Conservation (phyloP, 2,888 invertebrate species). For the Tridacna gigas region DNA sequence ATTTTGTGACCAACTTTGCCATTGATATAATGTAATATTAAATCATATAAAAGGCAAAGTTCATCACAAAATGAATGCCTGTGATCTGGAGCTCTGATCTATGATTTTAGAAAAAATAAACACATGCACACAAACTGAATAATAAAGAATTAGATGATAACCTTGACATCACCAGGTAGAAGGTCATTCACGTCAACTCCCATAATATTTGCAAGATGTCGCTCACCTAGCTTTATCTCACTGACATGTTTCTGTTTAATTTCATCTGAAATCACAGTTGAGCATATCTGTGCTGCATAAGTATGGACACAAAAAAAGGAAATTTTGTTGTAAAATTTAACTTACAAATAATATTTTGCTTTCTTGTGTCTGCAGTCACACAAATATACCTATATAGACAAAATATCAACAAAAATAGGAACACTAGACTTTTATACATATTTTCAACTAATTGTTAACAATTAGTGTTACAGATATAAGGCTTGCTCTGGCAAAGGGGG, state of each 20-base stretch:
- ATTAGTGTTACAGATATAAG: too few species aligned
- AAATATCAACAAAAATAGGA: too few species aligned
- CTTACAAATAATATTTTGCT: not conserved
- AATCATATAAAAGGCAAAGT: too few species aligned
- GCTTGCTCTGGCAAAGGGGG: too few species aligned
- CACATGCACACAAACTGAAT: too few species aligned
- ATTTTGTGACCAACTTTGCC: too few species aligned
- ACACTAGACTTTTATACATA: too few species aligned
- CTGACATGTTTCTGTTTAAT: slow-evolving; percentile 92
- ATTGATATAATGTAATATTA: too few species aligned
- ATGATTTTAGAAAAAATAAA: too few species aligned
- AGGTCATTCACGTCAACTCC: slow-evolving; percentile 94
- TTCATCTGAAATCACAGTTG: slow-evolving; percentile 86
- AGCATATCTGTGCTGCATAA: not conserved
- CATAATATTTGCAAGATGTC: slow-evolving; percentile 99
- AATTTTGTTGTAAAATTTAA: not conserved
- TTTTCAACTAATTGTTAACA: too few species aligned
- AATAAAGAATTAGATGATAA: not conserved
- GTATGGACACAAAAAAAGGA: not conserved
- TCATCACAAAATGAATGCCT: too few species aligned
- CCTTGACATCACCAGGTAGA: slow-evolving; percentile 7
- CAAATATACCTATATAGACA: not conserved
- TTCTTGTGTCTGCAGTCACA: not conserved
- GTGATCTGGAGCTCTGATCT: too few species aligned
- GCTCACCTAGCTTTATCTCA: slow-evolving; percentile 95